phyloP scores from a whole-genome alignment of 2,888 invertebrate genomes.

The Leucania comma region DNA sequence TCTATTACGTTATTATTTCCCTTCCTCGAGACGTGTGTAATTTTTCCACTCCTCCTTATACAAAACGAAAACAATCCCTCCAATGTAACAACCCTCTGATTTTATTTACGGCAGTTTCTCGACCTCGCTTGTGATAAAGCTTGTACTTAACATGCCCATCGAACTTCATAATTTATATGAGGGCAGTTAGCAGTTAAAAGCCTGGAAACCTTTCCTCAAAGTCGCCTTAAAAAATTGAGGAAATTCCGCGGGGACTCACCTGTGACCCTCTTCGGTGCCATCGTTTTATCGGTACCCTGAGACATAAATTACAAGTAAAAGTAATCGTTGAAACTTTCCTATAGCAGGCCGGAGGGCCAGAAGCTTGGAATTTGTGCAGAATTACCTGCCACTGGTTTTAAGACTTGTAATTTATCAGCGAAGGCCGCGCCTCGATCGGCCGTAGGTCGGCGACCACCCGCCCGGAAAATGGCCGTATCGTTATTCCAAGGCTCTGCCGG shows the following conservation, averaged over 20 bases:
- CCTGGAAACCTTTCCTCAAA: slow-evolving; percentile 68
- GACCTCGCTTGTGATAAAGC: slow-evolving; percentile 56
- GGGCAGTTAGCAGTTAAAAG: slow-evolving; percentile 69
- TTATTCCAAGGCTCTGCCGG: slow-evolving; percentile 75
- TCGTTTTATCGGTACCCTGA: slow-evolving; percentile 84
- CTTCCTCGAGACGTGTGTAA: slow-evolving; percentile 58
- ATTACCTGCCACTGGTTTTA: slow-evolving; percentile 92
- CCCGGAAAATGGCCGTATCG: slow-evolving; percentile 81
- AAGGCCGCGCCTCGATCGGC: slow-evolving; percentile 81
- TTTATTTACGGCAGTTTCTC: slow-evolving; percentile 49
- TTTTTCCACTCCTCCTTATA: slow-evolving; percentile 59
- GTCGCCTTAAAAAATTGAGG: slow-evolving; percentile 70
- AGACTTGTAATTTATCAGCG: slow-evolving; percentile 92
- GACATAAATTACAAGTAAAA: slow-evolving; percentile 88
- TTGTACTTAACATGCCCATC: slow-evolving; percentile 63
- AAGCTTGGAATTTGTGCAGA: slow-evolving; percentile 86
- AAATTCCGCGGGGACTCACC: slow-evolving; percentile 81
- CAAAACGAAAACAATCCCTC: slow-evolving; percentile 52
- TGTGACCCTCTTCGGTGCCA: slow-evolving; percentile 81
- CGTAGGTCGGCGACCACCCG: slow-evolving; percentile 74
- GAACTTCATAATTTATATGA: slow-evolving; percentile 68
- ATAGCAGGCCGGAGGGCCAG: slow-evolving; percentile 80
- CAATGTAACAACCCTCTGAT: slow-evolving; percentile 51
- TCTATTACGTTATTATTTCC: slow-evolving; percentile 66
- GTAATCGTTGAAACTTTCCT: slow-evolving; percentile 89